phyloP scores from a whole-genome alignment of 2,888 invertebrate species.

The Junonia oenone region DNA sequence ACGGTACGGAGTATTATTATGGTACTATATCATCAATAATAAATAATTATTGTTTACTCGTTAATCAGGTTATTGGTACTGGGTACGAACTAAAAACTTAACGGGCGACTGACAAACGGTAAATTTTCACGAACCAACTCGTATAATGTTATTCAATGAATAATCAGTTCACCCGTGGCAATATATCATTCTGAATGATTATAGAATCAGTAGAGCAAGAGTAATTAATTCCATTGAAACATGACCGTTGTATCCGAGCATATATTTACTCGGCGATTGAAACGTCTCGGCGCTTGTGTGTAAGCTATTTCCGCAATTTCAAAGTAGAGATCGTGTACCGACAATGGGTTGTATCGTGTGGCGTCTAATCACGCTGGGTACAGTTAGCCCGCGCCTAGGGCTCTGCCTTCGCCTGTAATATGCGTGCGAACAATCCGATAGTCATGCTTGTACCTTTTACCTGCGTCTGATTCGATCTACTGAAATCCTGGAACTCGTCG shows the following conservation, averaged over 20 bases:
- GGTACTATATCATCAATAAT: background rate
- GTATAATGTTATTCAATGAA: slow-evolving; percentile 5
- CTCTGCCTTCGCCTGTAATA: slow-evolving; percentile 56
- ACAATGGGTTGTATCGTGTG: slow-evolving; percentile 76
- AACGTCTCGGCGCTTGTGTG: slow-evolving; percentile 75
- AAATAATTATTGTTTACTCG: too few relatives aligned
- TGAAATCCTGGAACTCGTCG: slow-evolving; percentile 6
- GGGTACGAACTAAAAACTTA: background rate
- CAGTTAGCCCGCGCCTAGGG: slow-evolving; percentile 69
- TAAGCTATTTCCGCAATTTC: slow-evolving; percentile 77
- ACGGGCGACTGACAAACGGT: background rate
- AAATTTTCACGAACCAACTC: background rate
- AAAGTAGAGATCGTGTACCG: slow-evolving; percentile 75
- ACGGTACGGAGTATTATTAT: background rate
- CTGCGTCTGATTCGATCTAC: slow-evolving; percentile 20
- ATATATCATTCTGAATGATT: slow-evolving; percentile 23
- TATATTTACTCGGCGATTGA: slow-evolving; percentile 66
- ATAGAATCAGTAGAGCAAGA: slow-evolving; percentile 28
- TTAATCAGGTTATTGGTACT: background rate
- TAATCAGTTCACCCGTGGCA: slow-evolving; percentile 11
- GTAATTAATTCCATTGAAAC: slow-evolving; percentile 31
- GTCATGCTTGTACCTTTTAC: slow-evolving; percentile 38
- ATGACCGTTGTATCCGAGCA: slow-evolving; percentile 45
- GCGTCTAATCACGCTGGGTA: slow-evolving; percentile 75
- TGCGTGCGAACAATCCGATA: slow-evolving; percentile 77